Evolutionary conservation across 2,797 vertebrate species (phyloP).

Genomic region (Steatocranus sp.): DNA sequence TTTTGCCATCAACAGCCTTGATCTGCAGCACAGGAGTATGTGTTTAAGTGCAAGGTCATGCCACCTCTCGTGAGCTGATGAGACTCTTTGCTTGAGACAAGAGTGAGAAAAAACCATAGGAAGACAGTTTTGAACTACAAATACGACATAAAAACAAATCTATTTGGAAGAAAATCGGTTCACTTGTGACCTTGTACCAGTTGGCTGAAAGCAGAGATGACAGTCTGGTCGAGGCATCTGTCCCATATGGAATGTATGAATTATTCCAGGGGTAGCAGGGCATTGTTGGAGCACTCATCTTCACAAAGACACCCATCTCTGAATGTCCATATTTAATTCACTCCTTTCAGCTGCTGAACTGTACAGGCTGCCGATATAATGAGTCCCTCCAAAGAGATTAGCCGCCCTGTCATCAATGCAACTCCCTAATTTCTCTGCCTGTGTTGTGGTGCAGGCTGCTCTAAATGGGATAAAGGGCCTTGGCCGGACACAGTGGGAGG

Average conservation of each 20-base stretch:
- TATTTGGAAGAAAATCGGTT: conserved; percentile 18
- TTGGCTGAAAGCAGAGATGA: conserved; percentile 5
- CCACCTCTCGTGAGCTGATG: conserved; percentile 18
- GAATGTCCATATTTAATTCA: conserved; percentile 66
- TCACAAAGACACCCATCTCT: conserved; percentile 65
- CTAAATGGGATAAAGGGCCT: conserved; percentile 69
- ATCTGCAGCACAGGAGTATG: conserved; percentile 21
- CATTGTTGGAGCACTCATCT: conserved; percentile 59
- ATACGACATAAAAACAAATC: not conserved
- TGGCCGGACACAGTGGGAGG: conserved; percentile 68
- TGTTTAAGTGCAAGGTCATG: conserved; percentile 6
- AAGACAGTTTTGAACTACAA: not conserved
- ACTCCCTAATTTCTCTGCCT: conserved; percentile 73
- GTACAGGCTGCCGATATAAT: conserved; percentile 67
- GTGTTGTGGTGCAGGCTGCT: conserved; percentile 70
- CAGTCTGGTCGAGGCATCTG: conserved; percentile 32
- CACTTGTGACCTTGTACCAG: conserved; percentile 23
- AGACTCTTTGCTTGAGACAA: not conserved
- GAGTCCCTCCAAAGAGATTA: conserved; percentile 76
- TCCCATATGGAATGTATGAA: conserved; percentile 62
- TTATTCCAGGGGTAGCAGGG: conserved; percentile 60
- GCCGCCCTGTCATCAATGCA: conserved; percentile 72
- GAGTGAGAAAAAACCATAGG: not conserved
- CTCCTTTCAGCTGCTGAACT: conserved; percentile 66
- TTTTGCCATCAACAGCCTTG: conserved; percentile 19